These are phyloP conservation scores for Percina caprodes DNA, from an alignment of 2,113 vertebrate genomes.

Conservation along the genomic window DNA sequence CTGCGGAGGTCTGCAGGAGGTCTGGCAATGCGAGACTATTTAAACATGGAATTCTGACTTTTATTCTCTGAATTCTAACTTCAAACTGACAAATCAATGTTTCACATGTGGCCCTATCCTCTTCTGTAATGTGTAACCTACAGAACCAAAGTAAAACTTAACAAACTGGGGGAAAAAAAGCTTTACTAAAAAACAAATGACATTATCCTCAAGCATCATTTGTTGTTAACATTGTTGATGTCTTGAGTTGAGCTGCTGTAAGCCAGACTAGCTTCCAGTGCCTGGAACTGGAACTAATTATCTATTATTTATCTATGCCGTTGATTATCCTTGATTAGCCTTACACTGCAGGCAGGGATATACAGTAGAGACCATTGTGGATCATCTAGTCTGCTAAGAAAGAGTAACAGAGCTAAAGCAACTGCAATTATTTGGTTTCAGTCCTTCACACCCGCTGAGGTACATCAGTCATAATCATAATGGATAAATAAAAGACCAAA, in stretches of 20 bases:
- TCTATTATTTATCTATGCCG: constrained; percentile 27
- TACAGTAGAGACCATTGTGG: constrained; percentile 7
- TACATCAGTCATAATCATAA: neutral
- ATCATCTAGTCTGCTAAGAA: constrained; percentile 20
- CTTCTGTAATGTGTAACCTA: neutral
- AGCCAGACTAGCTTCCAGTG: neutral
- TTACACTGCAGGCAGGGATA: neutral
- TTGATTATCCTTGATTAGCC: constrained; percentile 41
- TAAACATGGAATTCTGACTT: too few relatives aligned
- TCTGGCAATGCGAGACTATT: too few relatives aligned
- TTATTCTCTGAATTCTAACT: too few relatives aligned
- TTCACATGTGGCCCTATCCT: too few relatives aligned
- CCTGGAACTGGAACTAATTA: neutral
- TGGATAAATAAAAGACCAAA: neutral
- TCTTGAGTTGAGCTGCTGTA: constrained; percentile 26
- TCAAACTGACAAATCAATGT: too few relatives aligned
- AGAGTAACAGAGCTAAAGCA: constrained; percentile 18
- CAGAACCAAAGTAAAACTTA: neutral
- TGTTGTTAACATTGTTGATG: constrained; percentile 1
- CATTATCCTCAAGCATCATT: neutral
- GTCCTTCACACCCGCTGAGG: constrained; percentile 1
- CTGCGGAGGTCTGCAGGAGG: too few relatives aligned
- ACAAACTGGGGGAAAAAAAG: neutral
- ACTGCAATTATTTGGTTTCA: constrained; percentile 16
- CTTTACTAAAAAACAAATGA: neutral